These are phyloP conservation scores for Onthophagus taurus DNA, from an alignment of 1,140 invertebrate species.

Conservation along the genomic window DNA sequence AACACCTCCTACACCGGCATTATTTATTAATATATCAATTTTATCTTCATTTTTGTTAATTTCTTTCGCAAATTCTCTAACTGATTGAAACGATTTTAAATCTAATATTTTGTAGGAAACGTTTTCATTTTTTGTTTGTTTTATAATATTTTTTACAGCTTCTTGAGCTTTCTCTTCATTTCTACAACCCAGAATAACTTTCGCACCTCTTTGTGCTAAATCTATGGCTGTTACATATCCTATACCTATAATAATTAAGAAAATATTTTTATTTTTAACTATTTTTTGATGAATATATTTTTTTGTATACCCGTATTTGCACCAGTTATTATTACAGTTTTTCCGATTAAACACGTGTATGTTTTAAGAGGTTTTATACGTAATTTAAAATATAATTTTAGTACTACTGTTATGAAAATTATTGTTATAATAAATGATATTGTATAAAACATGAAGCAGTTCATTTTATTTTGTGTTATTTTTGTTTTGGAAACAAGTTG, in stretches of 20 bases:
- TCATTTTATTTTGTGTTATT: too few relatives aligned
- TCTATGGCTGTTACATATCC: constrained; percentile 74
- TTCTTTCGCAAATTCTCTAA: constrained; percentile 60
- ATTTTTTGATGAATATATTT: too few relatives aligned
- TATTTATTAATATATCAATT: constrained; percentile 57
- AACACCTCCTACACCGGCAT: constrained; percentile 38
- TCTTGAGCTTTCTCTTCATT: constrained; percentile 48
- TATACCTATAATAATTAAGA: too few relatives aligned
- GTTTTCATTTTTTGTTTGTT: constrained; percentile 49
- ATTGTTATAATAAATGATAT: too few relatives aligned
- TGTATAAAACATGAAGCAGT: too few relatives aligned
- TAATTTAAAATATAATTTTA: constrained; percentile 18
- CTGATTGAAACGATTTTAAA: constrained; percentile 58
- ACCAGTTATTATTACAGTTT: constrained; percentile 24
- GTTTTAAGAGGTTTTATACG: constrained; percentile 16
- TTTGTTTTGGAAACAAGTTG: too few relatives aligned
- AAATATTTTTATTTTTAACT: too few relatives aligned
- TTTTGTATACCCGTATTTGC: constrained; percentile 22
- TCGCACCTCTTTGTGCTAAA: constrained; percentile 71
- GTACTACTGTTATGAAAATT: too few relatives aligned
- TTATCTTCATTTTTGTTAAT: constrained; percentile 54
- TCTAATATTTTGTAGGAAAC: constrained; percentile 58
- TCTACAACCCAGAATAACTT: constrained; percentile 70
- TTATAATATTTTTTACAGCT: constrained; percentile 55
- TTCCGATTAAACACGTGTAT: constrained; percentile 20